Base-by-base conservation (phyloP, 30 jellyfish, hydroid and myxozoan genomes). In the Catostylus mosaicus region DNA sequence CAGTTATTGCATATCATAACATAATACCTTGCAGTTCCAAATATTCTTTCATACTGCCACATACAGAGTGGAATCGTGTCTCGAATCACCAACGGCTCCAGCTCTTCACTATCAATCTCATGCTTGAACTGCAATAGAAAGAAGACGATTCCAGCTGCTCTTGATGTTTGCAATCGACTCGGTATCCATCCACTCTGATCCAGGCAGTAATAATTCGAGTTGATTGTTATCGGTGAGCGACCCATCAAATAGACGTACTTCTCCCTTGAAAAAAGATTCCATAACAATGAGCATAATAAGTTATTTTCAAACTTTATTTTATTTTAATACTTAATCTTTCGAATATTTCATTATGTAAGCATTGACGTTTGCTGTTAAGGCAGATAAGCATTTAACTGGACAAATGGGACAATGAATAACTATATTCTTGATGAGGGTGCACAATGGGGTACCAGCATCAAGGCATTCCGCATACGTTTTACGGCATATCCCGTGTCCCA, bases 121-220 rank as follows among this genome's bases (percentile, higher is more conserved):
- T 69, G 78, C 29, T 86, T 80, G 90, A 93, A 93, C 43, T 66
- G 75, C 34, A 93, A 74, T 22, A 88, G 47, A 63, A 82, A 66
- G 71, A 61, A 69, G 23, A 80, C 36, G 57, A 87, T 67, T 7
- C 97, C 98, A 3, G 98, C 97, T 14, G 98, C 98, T 10, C 98
- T 83, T 26, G 98, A 88, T 1, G 96, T 60, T 59, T 93, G 98
- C 24, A 86, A 46, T n/a, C 47, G 67, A 34, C 97, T 93, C 1
- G 98, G 98, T 9, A 77, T 84, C 98, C 98, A 93, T 33, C 87
- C 90, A 35, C 97, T 89, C 83, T 93, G 98, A 64, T 93, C 98
- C 33, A 93, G 78, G 59, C 98, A 87, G 75, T 93, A 93, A 50
- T 93, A 93, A 73, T 93, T 93, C 65, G 96, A 87, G 94, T 93